A percentile compares a stretch with the other conserved stretches of the same genome.
These are phyloP conservation scores for Syngnathus scovelli DNA, from an alignment of 2,113 vertebrate species.

Conservation along the genomic window DNA sequence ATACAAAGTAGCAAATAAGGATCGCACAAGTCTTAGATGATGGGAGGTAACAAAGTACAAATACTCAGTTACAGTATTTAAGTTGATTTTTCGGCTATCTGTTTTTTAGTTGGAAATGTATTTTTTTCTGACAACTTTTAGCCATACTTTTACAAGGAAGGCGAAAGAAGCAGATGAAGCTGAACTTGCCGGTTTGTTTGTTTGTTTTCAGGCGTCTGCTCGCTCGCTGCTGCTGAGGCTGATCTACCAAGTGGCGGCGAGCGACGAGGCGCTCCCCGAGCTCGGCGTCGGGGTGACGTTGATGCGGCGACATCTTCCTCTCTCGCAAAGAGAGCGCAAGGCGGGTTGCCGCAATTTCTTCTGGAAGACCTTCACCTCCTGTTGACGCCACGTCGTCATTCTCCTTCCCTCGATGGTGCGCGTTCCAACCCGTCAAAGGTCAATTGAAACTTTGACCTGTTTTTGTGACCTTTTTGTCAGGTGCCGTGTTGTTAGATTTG, in stretches of 20 bases:
- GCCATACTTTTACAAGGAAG: not conserved
- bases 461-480: too few species aligned
- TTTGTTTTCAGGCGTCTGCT: constrained; percentile 50
- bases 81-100: too few species aligned
- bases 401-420: not conserved
- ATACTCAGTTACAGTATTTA: too few species aligned
- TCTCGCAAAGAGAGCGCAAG: constrained; percentile 67
- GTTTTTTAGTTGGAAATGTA: too few species aligned
- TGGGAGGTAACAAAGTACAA: too few species aligned
- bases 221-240: constrained; percentile 54
- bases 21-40: too few species aligned
- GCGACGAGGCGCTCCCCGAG: constrained; percentile 32
- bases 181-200: not conserved
- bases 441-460: too few species aligned
- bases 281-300: constrained; percentile 29
- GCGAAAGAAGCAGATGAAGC: not conserved
- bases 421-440: not conserved
- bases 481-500: not conserved
- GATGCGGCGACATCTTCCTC: constrained; percentile 57
- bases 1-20: too few species aligned
- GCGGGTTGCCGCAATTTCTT: constrained; percentile 76
- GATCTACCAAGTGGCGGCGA: constrained; percentile 44
- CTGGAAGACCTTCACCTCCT: constrained; percentile 80
- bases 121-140: too few species aligned
- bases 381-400: constrained; percentile 43